Percentiles rank a stretch among this genome's conserved stretches.
These are phyloP conservation scores for Urocyon cinereoargenteus DNA, from an alignment of 2,797 vertebrate species.

Conservation along the genomic window DNA sequence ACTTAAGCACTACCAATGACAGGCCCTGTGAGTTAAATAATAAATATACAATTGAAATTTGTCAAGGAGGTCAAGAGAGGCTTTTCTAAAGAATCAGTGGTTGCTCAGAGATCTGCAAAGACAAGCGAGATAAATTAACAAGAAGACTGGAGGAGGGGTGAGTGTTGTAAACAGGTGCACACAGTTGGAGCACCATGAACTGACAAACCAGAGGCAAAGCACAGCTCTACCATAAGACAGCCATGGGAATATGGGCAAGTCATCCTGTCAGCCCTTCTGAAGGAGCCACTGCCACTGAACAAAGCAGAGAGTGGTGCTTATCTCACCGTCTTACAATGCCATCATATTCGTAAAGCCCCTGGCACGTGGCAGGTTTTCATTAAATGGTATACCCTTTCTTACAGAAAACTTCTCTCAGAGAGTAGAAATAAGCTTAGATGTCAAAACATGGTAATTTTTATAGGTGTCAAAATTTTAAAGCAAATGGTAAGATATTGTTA, in stretches of 20 bases:
- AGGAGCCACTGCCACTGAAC: neutral
- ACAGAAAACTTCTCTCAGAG: neutral
- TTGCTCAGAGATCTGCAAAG: neutral
- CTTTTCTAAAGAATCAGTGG: neutral
- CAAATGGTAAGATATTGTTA: neutral
- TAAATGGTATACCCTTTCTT: neutral
- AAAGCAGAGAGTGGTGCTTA: neutral
- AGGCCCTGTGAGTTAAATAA: neutral
- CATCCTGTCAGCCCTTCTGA: neutral
- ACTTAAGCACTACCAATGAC: neutral
- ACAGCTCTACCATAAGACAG: neutral
- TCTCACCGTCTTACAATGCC: rapidly evolving
- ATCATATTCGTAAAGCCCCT: neutral
- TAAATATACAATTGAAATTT: neutral
- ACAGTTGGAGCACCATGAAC: too few relatives aligned
- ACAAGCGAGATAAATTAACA: neutral
- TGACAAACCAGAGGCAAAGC: neutral
- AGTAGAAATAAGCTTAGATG: neutral
- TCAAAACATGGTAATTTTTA: neutral
- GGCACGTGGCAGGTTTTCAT: neutral
- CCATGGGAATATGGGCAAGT: neutral
- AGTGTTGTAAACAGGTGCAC: neutral
- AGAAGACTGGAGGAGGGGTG: neutral
- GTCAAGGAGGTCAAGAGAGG: neutral
- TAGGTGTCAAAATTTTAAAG: neutral